A percentile compares a stretch with the other conserved stretches of the same genome.
Evolutionary conservation across 2,113 vertebrate species (phyloP).

Genomic region (Corythornis cristatus): DNA sequence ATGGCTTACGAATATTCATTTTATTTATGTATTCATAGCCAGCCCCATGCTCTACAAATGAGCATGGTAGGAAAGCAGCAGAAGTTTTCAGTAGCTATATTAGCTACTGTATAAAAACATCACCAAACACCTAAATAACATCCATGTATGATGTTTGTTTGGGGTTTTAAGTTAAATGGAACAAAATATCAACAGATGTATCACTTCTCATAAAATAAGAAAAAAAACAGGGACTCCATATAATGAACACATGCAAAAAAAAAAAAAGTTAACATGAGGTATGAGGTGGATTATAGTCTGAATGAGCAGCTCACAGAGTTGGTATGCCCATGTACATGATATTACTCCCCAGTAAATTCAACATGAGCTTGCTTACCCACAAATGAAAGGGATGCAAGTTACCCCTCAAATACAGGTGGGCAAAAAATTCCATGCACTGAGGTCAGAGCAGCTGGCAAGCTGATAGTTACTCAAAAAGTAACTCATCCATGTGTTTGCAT

Average conservation of each 20-base stretch:
- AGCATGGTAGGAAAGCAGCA: constrained; percentile 36
- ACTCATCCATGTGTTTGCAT: neutral
- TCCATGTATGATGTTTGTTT: neutral
- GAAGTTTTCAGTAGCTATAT: constrained; percentile 28
- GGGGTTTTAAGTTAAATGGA: neutral
- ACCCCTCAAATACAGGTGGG: neutral
- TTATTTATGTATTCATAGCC: constrained; percentile 70
- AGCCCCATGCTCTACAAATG: constrained; percentile 29
- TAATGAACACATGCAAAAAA: neutral
- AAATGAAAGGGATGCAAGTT: neutral
- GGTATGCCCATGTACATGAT: neutral
- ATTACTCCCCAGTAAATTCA: neutral
- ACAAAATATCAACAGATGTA: neutral
- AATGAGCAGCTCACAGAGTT: neutral
- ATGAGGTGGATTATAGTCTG: neutral
- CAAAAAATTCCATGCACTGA: neutral
- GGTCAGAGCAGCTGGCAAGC: neutral
- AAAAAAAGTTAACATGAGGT: neutral
- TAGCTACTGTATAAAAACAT: neutral
- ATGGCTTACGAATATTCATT: constrained; percentile 76
- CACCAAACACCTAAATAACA: neutral
- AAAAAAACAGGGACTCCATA: neutral
- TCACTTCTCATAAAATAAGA: neutral
- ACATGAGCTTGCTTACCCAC: neutral
- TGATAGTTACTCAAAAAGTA: neutral